Conservation (phyloP, 2,797 vertebrate genomes). For the Sebastiscus albofasciatus region DNA sequence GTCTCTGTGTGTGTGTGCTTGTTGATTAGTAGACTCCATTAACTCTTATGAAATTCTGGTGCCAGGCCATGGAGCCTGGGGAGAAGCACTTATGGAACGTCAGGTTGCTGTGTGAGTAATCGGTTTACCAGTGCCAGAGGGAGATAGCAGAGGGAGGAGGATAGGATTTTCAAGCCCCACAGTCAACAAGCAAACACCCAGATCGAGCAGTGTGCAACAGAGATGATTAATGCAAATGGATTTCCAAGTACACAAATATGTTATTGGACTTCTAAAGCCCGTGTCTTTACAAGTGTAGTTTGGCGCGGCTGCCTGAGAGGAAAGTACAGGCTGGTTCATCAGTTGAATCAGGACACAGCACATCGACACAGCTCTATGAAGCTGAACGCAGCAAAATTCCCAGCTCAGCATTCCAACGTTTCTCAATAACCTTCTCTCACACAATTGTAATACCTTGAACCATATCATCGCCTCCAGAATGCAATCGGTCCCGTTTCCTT, state of each 20-base stretch:
- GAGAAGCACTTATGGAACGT: conserved; percentile 66
- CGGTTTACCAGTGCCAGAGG: conserved; percentile 62
- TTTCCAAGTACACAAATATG: conserved; percentile 52
- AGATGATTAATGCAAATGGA: conserved; percentile 57
- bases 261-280: conserved; percentile 13
- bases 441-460: conserved; percentile 41
- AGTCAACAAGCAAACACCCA: conserved; percentile 42
- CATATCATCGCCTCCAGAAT: conserved; percentile 28
- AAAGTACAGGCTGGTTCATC: conserved; percentile 12
- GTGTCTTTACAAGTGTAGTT: conserved; percentile 28
- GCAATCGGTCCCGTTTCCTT: conserved; percentile 32
- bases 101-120: conserved; percentile 70
- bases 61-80: conserved; percentile 34
- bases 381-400: conserved; percentile 23
- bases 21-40: conserved; percentile 75
- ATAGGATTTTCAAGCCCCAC: conserved; percentile 48
- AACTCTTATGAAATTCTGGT: conserved; percentile 65
- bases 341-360: conserved; percentile 18
- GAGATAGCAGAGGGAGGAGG: conserved; percentile 6
- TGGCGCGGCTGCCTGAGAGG: not conserved
- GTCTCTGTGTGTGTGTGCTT: conserved; percentile 8
- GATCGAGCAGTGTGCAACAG: conserved; percentile 29
- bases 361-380: conserved; percentile 7
- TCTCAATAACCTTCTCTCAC: conserved; percentile 35
- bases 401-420: conserved; percentile 54